Evolutionary conservation across 2,797 vertebrate genomes (phyloP), one percentile per base, ranked within the genome.

Genomic region (Falco naumanni): DNA sequence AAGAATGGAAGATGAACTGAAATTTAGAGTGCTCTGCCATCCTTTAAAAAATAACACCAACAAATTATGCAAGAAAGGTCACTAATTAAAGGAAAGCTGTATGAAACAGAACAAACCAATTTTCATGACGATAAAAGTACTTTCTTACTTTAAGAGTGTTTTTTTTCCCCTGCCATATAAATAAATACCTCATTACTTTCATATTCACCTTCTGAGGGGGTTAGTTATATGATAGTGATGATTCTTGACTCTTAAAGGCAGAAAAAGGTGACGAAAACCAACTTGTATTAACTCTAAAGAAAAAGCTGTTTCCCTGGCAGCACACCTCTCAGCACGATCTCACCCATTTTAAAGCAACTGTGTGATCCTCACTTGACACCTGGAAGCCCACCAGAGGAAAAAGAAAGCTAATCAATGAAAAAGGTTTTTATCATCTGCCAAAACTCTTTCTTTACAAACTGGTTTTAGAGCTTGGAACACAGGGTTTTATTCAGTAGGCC

Each of bases 401-500:
- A 94, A n/a, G 53, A 54, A 96, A 95, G 84, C 74, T 10, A 20
- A 84, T 33, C 82, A 84, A 47, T 63, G 75, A 53, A 87, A 84
- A 87, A 84, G 37, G 29, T 16, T 94, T 50, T 75, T 81, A 22
- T 61, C 74, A 81, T 15, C 65, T 94, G 69, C 48, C 76, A 34
- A 75, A 76, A 64, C 22, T 60, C 68, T 80, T 85, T 59, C 89
- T 95, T 84, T 65, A 70, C 37, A 47, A 89, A 63, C 37, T 80
- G 50, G n/a, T n/a, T 76, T 81, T 51, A 83, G 69, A 94, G 83
- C 54, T 59, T 21, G 61, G 80, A 76, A 29, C 34, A 24, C 15
- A 53, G 31, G 24, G 25, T 9, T 77, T 50, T n/a, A 85, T 25
- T 80, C 75, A 87, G 69, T 51, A 82, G 74, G 71, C n/a, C 29